phyloP scores from a whole-genome alignment of 2,113 vertebrate species.

The Sinosuthora webbiana region DNA sequence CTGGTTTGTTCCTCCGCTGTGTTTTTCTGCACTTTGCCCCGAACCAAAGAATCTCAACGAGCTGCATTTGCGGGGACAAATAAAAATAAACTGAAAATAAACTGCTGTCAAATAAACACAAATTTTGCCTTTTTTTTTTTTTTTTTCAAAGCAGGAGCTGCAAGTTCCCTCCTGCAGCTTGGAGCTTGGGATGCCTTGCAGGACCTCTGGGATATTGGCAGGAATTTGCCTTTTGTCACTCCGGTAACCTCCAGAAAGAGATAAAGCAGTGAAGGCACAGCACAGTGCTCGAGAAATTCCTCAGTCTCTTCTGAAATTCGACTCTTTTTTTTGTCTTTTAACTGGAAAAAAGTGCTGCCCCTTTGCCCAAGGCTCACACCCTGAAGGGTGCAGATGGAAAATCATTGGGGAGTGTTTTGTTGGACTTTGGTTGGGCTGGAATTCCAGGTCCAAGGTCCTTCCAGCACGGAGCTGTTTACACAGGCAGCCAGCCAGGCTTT shows the following conservation, averaged over 20 bases:
- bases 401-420: background rate
- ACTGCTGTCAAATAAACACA: background rate
- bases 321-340: background rate
- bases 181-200: background rate
- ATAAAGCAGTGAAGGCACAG: background rate
- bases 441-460: background rate
- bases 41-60: constrained; percentile 4
- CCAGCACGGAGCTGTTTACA: background rate
- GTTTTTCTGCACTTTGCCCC: background rate
- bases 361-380: background rate
- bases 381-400: background rate
- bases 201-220: background rate
- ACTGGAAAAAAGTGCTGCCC: background rate
- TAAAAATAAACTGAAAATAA: too few species aligned
- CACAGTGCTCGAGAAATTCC: background rate
- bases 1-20: background rate
- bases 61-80: background rate
- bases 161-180: background rate
- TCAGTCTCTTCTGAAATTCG: background rate
- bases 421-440: background rate
- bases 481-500: background rate
- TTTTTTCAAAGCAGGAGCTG: background rate
- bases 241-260: background rate
- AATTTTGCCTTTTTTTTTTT: background rate
- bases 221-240: background rate